Evolutionary conservation across 2,888 invertebrate species (phyloP).

Genomic region (Thumatha senex): DNA sequence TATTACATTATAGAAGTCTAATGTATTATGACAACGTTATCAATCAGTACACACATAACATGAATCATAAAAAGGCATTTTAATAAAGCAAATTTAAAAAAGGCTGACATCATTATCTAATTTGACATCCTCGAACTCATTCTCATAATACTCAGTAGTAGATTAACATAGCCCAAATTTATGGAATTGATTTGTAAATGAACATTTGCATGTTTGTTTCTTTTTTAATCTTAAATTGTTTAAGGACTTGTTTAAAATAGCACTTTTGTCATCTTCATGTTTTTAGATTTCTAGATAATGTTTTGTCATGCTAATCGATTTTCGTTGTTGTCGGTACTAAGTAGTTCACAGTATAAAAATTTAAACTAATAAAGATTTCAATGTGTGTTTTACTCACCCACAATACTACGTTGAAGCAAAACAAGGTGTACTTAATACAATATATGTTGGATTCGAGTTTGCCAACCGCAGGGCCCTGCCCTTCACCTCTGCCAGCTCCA

Average conservation of each 20-base stretch:
- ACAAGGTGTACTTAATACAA: conserved; percentile 91
- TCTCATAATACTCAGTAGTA: too few species aligned
- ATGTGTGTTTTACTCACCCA: conserved; percentile 85
- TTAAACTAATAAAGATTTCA: conserved; percentile 30
- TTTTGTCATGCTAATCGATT: too few species aligned
- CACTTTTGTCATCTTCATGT: too few species aligned
- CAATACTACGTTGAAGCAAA: conserved; percentile 90
- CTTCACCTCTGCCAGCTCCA: conserved; percentile 78
- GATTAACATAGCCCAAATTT: too few species aligned
- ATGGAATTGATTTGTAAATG: too few species aligned
- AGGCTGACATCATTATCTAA: conserved; percentile 7
- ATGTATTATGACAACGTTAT: too few species aligned
- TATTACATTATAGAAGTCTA: background rate
- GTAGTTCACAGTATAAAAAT: conserved; percentile 15
- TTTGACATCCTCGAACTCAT: conserved; percentile 21
- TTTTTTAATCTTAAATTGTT: too few species aligned
- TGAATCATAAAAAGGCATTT: background rate
- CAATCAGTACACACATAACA: background rate
- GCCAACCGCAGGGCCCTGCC: conserved; percentile 77
- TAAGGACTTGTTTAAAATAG: too few species aligned
- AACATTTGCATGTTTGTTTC: too few species aligned
- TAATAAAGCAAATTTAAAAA: background rate
- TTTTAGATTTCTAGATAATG: too few species aligned
- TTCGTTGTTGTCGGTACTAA: too few species aligned
- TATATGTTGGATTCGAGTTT: conserved; percentile 90